Evolutionary conservation across 1,140 invertebrate genomes (phyloP).

Genomic region (Archegozetes longisetosus): DNA sequence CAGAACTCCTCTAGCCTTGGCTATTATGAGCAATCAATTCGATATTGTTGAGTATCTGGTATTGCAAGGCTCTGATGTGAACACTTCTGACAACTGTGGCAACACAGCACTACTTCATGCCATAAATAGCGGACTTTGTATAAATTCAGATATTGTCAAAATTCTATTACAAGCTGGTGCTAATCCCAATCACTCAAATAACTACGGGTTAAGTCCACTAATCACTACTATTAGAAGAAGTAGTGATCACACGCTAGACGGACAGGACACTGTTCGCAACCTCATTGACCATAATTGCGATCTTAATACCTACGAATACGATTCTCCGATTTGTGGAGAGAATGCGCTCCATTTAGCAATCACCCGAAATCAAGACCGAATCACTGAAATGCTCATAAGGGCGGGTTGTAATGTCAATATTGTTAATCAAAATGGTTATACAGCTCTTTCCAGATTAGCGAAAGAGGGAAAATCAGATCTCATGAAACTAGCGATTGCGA

Average conservation of each 20-base stretch:
- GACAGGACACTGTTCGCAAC: neutral
- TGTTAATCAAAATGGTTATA: neutral
- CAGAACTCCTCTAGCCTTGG: slow-evolving; percentile 45
- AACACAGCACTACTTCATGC: slow-evolving; percentile 90
- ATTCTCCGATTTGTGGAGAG: neutral
- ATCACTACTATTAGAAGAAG: slow-evolving; percentile 1
- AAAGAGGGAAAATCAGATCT: slow-evolving; percentile 6
- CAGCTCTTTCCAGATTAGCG: neutral
- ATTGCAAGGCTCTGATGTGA: slow-evolving; percentile 74
- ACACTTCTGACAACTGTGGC: slow-evolving; percentile 45
- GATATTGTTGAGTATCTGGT: slow-evolving; percentile 94
- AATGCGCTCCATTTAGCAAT: slow-evolving; percentile 13
- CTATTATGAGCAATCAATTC: slow-evolving; percentile 92
- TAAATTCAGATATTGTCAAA: slow-evolving; percentile 81
- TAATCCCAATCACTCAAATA: slow-evolving; percentile 83
- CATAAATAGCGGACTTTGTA: slow-evolving; percentile 65
- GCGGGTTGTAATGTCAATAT: slow-evolving; percentile 5
- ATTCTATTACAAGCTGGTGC: slow-evolving; percentile 82
- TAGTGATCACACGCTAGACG: slow-evolving; percentile 8
- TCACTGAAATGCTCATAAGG: slow-evolving; percentile 13
- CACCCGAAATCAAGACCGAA: slow-evolving; percentile 5
- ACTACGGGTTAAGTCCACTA: slow-evolving; percentile 50
- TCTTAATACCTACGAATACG: neutral
- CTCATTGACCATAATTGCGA: slow-evolving; percentile 12
- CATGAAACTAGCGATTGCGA: neutral